These are phyloP conservation scores for Salvelinus namaycush DNA, from an alignment of 2,113 vertebrate genomes.

Conservation along the genomic window DNA sequence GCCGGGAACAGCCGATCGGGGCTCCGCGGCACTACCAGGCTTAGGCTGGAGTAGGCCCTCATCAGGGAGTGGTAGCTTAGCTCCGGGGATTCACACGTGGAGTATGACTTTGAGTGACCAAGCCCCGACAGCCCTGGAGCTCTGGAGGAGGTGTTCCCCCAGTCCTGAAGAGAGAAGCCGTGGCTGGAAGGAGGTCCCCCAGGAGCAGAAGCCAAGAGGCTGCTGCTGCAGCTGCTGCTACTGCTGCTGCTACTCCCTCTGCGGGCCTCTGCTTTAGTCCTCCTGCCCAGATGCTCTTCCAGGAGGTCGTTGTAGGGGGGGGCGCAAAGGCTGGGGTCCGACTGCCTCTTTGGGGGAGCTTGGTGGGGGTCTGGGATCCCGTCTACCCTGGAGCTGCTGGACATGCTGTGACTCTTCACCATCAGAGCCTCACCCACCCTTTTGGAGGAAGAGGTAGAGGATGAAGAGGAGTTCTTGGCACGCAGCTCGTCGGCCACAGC, in stretches of 20 bases:
- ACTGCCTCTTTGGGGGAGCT: slow-evolving; percentile 83
- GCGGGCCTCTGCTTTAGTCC: slow-evolving; percentile 83
- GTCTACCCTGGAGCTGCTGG: slow-evolving; percentile 47
- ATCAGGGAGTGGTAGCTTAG: slow-evolving; percentile 85
- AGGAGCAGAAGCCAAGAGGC: slow-evolving; percentile 76
- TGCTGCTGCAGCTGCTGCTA: slow-evolving; percentile 59
- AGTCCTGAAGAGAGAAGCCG: slow-evolving; percentile 77
- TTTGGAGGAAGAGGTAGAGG: slow-evolving; percentile 69
- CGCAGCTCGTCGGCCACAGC: slow-evolving; percentile 96
- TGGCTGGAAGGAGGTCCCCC: slow-evolving; percentile 79
- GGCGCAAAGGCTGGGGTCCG: slow-evolving; percentile 78
- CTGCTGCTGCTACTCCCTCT: slow-evolving; percentile 51
- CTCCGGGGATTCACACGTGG: slow-evolving; percentile 88
- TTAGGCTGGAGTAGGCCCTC: slow-evolving; percentile 83
- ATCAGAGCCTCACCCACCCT: slow-evolving; percentile 80
- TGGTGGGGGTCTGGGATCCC: slow-evolving; percentile 71
- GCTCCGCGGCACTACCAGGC: slow-evolving; percentile 80
- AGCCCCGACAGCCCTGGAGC: slow-evolving; percentile 68
- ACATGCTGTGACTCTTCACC: slow-evolving; percentile 87
- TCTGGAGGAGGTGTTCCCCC: slow-evolving; percentile 50
- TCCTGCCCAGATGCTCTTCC: slow-evolving; percentile 85
- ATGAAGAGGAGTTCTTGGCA: slow-evolving; percentile 81
- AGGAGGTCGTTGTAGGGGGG: slow-evolving; percentile 79
- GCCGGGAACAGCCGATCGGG: slow-evolving; percentile 83
- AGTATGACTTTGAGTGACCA: slow-evolving; percentile 78